Base-by-base conservation (phyloP, 1,140 invertebrate species). In the Drosophila pectinifera region DNA sequence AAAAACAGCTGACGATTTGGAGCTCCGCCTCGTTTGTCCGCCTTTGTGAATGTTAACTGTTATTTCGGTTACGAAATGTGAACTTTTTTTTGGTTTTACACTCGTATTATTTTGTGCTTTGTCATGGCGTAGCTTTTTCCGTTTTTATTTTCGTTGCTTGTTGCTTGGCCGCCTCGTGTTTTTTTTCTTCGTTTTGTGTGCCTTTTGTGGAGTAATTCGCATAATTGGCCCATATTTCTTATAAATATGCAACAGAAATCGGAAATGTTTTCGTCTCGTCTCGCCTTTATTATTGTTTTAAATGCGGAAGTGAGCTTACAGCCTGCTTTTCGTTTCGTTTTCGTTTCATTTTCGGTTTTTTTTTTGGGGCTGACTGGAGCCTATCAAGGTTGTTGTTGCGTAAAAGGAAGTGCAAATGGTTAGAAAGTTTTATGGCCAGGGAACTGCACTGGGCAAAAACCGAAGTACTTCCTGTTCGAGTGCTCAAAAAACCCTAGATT, bases 391-490 rank as follows among this genome's bases (percentile, higher is more conserved):
- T 88, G 76, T 80, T 88, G 83, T 86, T 86, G 83, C 83, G 84
- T 88, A 86, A 86, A 86, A 83, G 83, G 83, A 86, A 86, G 83
- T 86, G 83, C 84, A 88, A 86, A 86, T 86, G 83, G 69, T 86
- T 86, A 86, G 83, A 86, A 86, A 86, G 83, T 86, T 89, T 64
- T 59, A 56, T 64, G 70, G 38, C 22, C 43, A 75, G 70, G 59
- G 59, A 76, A 36, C 20, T 68, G 64, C 64, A 65, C 45, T 65
- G 58, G 59, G 36, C 24, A 26, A 13, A 65, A 53, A 61, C 20
- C 39, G 16, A 53, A 43, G 62, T 51, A 65, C 38, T 65, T 68
- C 64, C 64, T 51, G 64, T 20, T 68, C 34, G 41, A 63, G 24
- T 38, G 24, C 26, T 1, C 3, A 18, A 16, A 18, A n/a, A 34